Evolutionary conservation across 2,797 vertebrate species (phyloP), one percentile per base, ranked within the genome.

Genomic region (Gymnoscopelus microlampas): DNA sequence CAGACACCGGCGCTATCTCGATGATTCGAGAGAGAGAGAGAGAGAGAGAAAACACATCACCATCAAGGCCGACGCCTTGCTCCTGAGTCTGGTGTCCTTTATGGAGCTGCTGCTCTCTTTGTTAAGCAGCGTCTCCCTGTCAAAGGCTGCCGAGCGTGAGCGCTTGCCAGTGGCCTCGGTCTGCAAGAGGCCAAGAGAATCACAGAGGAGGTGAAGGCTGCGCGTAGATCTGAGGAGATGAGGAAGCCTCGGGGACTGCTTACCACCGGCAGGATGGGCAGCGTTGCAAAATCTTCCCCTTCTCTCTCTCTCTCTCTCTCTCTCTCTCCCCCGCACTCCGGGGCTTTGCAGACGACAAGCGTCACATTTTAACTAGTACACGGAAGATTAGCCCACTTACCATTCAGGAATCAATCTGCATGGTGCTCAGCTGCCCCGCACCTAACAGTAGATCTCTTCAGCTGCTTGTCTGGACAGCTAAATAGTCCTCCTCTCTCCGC

Each of bases 401-500:
- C 74, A 81, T 87, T 82, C 74, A 63, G 56, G 86, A 91, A 90
- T 91, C 85, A 89, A 91, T 90, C 86, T 76, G 82, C 73, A 75
- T 67, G 79, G 79, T 72, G 72, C 86, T 83, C 60, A 78, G 47
- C 64, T 51, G 78, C 72, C 51, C 24, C 13, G 32, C 59, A 48
- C 55, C 59, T 73, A 77, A 70, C 51, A 69, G 75, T 74, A 64
- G 73, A 83, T 86, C 74, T 77, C 71, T 78, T 84, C 63, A 73
- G 82, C 70, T 59, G 23, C 78, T 81, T 79, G 63, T 82, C 80
- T 75, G 71, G 71, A 68, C 72, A 44, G 73, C 78, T 85, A 80
- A 86, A 44, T 10, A 44, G 39, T 84, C 72, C 65, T 80, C 76
- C 82, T 81, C 75, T 63, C 72, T 78, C 74, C 71, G 72, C 70